These are phyloP conservation scores for Agrotis puta DNA, from an alignment of 2,888 invertebrate species.

Conservation along the genomic window DNA sequence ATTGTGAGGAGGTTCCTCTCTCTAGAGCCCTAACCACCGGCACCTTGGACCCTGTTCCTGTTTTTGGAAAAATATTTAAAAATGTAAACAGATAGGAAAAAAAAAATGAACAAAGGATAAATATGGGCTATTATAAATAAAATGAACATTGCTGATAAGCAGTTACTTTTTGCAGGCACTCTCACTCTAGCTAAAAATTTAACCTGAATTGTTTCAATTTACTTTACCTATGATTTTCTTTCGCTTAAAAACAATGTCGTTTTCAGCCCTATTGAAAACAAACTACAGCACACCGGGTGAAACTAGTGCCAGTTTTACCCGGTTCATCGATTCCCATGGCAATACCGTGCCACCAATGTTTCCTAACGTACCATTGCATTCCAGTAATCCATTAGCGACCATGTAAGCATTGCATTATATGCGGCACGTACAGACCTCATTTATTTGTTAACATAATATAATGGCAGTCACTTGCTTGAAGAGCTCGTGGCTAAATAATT, in stretches of 20 bases:
- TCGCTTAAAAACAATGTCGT: background rate
- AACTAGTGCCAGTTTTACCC: conserved; percentile 36
- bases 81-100: no score
- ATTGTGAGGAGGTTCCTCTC: no score
- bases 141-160: no score
- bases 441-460: conserved; percentile 3
- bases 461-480: no score
- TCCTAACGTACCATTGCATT: conserved; percentile 37
- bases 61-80: no score
- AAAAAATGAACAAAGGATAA: no score
- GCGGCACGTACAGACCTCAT: conserved; percentile 1
- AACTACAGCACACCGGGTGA: background rate
- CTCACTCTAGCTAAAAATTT: no score
- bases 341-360: conserved; percentile 43
- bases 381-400: conserved; percentile 50
- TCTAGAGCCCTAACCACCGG: no score
- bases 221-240: background rate
- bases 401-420: conserved; percentile 35
- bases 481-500: no score
- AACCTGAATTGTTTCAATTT: background rate
- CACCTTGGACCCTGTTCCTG: no score
- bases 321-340: conserved; percentile 45
- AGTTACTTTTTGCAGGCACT: no score
- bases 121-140: no score
- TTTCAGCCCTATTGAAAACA: background rate